These are phyloP conservation scores for Phalanger gymnotis DNA, from an alignment of 2,797 vertebrate species.

Conservation along the genomic window DNA sequence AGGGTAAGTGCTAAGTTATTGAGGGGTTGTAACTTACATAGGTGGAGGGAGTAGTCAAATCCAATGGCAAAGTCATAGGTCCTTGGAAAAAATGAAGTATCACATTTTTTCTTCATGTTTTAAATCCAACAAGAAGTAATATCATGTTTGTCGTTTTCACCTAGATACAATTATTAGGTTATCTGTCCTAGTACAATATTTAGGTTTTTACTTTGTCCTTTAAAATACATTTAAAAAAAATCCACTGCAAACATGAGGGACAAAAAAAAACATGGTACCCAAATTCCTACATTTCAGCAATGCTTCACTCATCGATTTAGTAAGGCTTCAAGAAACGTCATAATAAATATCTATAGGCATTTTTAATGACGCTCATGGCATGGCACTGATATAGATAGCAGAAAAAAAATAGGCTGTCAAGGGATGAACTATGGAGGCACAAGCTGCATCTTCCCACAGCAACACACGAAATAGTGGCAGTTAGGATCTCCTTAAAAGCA, in stretches of 20 bases:
- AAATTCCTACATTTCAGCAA: slow-evolving; percentile 90
- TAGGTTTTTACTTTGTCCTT: slow-evolving; percentile 89
- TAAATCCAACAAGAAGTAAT: slow-evolving; percentile 99
- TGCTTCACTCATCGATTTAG: slow-evolving; percentile 88
- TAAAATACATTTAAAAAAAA: slow-evolving; percentile 94
- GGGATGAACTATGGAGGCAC: slow-evolving; percentile 91
- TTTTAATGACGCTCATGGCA: slow-evolving; percentile 93
- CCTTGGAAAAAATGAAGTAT: neutral
- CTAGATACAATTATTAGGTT: slow-evolving; percentile 99
- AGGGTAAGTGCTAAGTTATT: neutral
- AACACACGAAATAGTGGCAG: slow-evolving; percentile 89
- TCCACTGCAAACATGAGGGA: slow-evolving; percentile 98
- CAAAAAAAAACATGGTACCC: slow-evolving; percentile 88
- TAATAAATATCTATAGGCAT: slow-evolving; percentile 92
- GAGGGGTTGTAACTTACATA: neutral
- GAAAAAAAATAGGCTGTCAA: slow-evolving; percentile 92
- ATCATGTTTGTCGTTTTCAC: slow-evolving; percentile 97
- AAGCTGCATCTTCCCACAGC: slow-evolving; percentile 89
- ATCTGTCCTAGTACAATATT: slow-evolving; percentile 99
- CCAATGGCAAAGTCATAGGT: neutral
- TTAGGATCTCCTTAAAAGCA: slow-evolving; percentile 86
- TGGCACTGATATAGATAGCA: slow-evolving; percentile 99
- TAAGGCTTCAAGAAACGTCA: slow-evolving; percentile 91
- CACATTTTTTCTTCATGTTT: slow-evolving; percentile 89
- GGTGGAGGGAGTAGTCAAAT: neutral